phyloP scores from a whole-genome alignment of 2,113 vertebrate genomes.

The Equus quagga region DNA sequence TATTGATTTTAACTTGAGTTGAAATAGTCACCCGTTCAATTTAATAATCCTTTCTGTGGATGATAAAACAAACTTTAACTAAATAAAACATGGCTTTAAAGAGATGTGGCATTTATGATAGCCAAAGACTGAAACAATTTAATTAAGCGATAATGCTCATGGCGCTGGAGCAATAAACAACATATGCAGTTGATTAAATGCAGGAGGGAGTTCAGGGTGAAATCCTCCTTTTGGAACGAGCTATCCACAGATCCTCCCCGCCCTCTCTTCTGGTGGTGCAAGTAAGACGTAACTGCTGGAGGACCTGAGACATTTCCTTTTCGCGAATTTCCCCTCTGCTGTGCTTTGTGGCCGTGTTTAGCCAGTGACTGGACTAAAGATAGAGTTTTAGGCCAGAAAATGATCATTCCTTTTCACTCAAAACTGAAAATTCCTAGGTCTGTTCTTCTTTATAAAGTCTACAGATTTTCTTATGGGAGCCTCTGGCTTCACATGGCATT shows the following conservation, averaged over 20 bases:
- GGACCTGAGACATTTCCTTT: not conserved
- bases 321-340: not conserved
- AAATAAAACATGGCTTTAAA: slow-evolving; percentile 86
- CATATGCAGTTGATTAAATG: slow-evolving; percentile 83
- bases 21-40: slow-evolving; percentile 81
- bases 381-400: not conserved
- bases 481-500: not conserved
- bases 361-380: not conserved
- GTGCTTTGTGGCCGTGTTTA: not conserved
- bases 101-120: slow-evolving; percentile 83
- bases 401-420: not conserved
- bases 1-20: slow-evolving; percentile 85
- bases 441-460: not conserved
- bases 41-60: slow-evolving; percentile 82
- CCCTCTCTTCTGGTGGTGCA: not conserved
- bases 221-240: slow-evolving; percentile 72
- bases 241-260: not conserved
- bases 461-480: not conserved
- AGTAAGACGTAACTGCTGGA: not conserved
- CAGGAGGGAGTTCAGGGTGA: slow-evolving; percentile 76
- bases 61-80: slow-evolving; percentile 81
- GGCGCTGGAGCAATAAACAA: slow-evolving; percentile 78
- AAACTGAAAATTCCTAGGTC: not conserved
- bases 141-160: slow-evolving; percentile 85
- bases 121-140: slow-evolving; percentile 86